Conservation (phyloP, 2,888 invertebrate genomes). For the Argyresthia goedartella region DNA sequence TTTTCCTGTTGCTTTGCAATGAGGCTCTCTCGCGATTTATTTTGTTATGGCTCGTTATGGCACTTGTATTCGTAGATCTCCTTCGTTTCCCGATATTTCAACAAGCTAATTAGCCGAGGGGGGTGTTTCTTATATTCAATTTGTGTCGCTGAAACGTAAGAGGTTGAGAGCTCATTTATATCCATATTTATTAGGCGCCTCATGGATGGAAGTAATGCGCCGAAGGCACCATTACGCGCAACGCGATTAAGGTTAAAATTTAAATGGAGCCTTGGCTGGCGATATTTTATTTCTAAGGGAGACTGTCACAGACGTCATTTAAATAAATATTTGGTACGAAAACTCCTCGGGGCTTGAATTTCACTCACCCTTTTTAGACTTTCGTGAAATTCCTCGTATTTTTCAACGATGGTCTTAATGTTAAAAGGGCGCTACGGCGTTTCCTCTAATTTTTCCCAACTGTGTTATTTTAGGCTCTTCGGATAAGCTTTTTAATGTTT, state of each 20-base stretch:
- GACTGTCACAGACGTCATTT: constrained; percentile 26
- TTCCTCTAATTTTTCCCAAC: constrained; percentile 15
- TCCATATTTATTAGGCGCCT: constrained; percentile 36
- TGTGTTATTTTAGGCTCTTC: constrained; percentile 15
- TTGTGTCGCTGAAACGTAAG: constrained; percentile 13
- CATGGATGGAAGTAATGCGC: constrained; percentile 18
- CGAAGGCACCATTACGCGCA: constrained; percentile 30
- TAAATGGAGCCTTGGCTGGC: constrained; percentile 21
- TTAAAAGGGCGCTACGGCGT: constrained; percentile 12
- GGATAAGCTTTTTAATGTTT: constrained; percentile 13
- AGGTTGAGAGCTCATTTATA: constrained; percentile 29
- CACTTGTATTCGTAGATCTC: neutral
- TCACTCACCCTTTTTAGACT: constrained; percentile 19
- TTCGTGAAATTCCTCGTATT: constrained; percentile 16
- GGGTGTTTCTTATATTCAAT: constrained; percentile 19
- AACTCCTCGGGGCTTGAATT: constrained; percentile 28
- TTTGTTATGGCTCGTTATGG: neutral
- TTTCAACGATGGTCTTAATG: constrained; percentile 15
- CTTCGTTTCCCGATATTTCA: neutral
- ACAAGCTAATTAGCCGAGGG: neutral
- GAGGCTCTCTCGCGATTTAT: neutral
- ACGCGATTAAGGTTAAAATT: constrained; percentile 31
- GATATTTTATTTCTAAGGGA: constrained; percentile 36
- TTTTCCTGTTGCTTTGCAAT: neutral
- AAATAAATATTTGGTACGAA: constrained; percentile 42